A percentile compares a stretch with the other conserved stretches of the same genome.
These are phyloP conservation scores for Trichopoda pennipes DNA, from an alignment of 2,888 invertebrate species.

Conservation along the genomic window DNA sequence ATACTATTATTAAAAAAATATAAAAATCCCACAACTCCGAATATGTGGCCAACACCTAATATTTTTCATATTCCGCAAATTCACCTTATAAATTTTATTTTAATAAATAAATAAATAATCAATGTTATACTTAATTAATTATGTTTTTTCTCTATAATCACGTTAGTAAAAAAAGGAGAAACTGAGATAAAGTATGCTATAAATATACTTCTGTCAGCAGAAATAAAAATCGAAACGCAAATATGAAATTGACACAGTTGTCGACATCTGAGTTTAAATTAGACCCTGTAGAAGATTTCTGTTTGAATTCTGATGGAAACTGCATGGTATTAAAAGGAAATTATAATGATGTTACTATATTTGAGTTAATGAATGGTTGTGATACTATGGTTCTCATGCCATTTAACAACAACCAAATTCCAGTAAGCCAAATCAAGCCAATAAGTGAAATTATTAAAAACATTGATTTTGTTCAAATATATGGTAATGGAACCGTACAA, in stretches of 20 bases:
- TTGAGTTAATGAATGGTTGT: constrained; percentile 72
- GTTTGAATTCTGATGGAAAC: constrained; percentile 68
- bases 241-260: constrained; percentile 71
- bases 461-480: constrained; percentile 72
- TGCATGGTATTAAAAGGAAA: constrained; percentile 72
- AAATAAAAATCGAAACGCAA: constrained; percentile 5
- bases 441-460: constrained; percentile 70
- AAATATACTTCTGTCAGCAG: neutral
- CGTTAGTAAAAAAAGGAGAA: neutral
- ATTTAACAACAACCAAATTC: constrained; percentile 69
- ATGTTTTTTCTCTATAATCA: too few relatives aligned
- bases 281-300: constrained; percentile 72
- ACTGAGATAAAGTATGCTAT: neutral
- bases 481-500: constrained; percentile 69
- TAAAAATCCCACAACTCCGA: too few relatives aligned
- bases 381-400: constrained; percentile 70
- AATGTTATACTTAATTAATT: too few relatives aligned
- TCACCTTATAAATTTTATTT: too few relatives aligned
- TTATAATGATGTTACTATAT: constrained; percentile 69
- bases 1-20: too few relatives aligned
- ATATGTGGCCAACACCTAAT: too few relatives aligned
- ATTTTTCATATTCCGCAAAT: too few relatives aligned
- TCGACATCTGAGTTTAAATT: constrained; percentile 71
- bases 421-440: constrained; percentile 66
- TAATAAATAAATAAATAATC: too few relatives aligned